Evolutionary conservation across 2,888 invertebrate genomes (phyloP).

Genomic region (Eretmocerus hayati): DNA sequence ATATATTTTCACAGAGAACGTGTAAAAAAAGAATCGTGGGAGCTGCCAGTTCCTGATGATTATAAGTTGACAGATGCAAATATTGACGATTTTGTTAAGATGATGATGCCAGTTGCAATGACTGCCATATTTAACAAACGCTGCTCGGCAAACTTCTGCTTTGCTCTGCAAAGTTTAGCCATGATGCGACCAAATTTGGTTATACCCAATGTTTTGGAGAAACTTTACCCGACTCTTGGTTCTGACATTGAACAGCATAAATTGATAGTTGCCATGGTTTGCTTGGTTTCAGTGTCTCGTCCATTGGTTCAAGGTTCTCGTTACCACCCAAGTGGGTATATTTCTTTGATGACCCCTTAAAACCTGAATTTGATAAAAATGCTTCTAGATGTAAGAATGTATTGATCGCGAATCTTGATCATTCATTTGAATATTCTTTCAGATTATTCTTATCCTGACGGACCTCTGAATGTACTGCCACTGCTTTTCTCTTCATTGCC

Average conservation of each 20-base stretch:
- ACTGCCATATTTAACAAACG: conserved; percentile 75
- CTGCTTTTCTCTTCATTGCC: conserved; percentile 76
- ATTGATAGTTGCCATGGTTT: conserved; percentile 64
- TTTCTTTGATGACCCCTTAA: too few relatives aligned
- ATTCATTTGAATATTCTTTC: conserved; percentile 4
- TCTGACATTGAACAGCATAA: conserved; percentile 85
- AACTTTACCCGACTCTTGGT: conserved; percentile 71
- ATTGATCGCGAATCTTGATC: too few relatives aligned
- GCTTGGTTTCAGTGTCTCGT: conserved; percentile 62
- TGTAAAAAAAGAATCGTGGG: conserved; percentile 58
- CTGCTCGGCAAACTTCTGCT: conserved; percentile 43
- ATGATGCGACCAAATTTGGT: conserved; percentile 74
- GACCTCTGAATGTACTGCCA: conserved; percentile 73
- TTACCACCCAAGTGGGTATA: too few relatives aligned
- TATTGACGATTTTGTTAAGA: conserved; percentile 72
- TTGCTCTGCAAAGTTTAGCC: conserved; percentile 68
- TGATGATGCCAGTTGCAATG: conserved; percentile 67
- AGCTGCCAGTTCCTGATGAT: conserved; percentile 58
- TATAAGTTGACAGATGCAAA: conserved; percentile 71
- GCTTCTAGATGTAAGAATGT: too few relatives aligned
- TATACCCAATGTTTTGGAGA: conserved; percentile 75
- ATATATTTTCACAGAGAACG: conserved; percentile 53
- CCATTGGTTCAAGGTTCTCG: conserved; percentile 52
- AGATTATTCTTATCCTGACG: conserved; percentile 60
- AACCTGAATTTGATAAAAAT: too few relatives aligned